These are phyloP conservation scores for Sarotherodon lohbergeri DNA, from an alignment of 2,113 vertebrate genomes.

Conservation along the genomic window DNA sequence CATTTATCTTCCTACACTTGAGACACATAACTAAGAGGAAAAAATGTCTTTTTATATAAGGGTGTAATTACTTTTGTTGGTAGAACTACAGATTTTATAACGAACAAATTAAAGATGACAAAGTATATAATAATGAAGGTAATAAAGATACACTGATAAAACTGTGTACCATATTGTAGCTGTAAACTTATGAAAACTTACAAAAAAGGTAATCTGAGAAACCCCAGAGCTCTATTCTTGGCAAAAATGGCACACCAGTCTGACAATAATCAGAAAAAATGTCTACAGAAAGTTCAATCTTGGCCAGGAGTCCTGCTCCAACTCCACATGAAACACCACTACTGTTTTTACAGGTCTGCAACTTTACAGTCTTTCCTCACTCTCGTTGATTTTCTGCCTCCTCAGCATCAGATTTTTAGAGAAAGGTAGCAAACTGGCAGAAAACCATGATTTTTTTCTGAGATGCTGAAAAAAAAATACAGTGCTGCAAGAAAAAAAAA, in stretches of 20 bases:
- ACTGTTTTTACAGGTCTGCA: neutral
- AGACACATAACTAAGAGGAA: neutral
- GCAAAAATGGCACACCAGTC: neutral
- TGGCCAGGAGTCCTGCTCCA: neutral
- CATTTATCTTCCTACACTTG: neutral
- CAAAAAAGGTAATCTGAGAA: neutral
- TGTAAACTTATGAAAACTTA: neutral
- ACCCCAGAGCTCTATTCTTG: neutral
- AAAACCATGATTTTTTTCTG: neutral
- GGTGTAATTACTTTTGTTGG: neutral
- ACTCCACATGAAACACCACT: neutral
- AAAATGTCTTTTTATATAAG: neutral
- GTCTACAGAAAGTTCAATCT: neutral
- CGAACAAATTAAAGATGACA: neutral
- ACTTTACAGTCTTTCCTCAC: neutral
- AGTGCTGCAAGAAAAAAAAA: neutral
- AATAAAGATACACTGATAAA: neutral
- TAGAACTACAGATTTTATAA: neutral
- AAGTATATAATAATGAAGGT: neutral
- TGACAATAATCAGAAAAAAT: neutral
- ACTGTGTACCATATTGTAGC: neutral
- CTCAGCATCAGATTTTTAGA: neutral
- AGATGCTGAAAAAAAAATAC: neutral
- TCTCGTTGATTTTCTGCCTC: neutral
- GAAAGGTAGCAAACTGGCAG: neutral